These are phyloP conservation scores for Troilus luridus DNA, from an alignment of 2,888 invertebrate genomes.

Conservation along the genomic window DNA sequence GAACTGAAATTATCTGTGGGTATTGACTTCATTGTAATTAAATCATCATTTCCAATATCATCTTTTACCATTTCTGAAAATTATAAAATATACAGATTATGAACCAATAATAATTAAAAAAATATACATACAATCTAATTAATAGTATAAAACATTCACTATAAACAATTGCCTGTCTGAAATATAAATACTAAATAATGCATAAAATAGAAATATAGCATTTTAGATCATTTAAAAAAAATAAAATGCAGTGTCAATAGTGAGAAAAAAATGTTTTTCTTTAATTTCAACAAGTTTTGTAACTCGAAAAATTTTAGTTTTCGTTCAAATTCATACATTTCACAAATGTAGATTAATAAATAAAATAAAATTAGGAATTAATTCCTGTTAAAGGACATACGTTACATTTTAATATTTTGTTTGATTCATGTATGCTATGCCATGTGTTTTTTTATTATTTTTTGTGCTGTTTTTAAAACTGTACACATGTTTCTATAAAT, in stretches of 20 bases:
- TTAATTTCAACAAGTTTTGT: neutral
- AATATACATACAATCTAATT: neutral
- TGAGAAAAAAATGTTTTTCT: neutral
- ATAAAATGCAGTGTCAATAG: neutral
- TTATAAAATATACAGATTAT: conserved; percentile 8
- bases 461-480: too few relatives aligned
- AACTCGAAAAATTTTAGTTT: neutral
- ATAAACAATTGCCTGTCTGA: neutral
- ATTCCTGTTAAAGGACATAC: too few relatives aligned
- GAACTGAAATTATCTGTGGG: neutral
- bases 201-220: neutral
- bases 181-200: neutral
- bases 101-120: neutral
- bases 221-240: neutral
- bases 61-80: conserved; percentile 30
- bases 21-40: neutral
- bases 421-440: too few relatives aligned
- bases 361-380: neutral
- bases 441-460: too few relatives aligned
- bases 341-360: neutral
- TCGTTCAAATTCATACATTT: neutral
- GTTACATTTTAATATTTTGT: too few relatives aligned
- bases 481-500: too few relatives aligned
- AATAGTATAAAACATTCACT: neutral
- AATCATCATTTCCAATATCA: neutral